Conservation (phyloP, 2,113 vertebrate genomes). For the Candoia aspera region DNA sequence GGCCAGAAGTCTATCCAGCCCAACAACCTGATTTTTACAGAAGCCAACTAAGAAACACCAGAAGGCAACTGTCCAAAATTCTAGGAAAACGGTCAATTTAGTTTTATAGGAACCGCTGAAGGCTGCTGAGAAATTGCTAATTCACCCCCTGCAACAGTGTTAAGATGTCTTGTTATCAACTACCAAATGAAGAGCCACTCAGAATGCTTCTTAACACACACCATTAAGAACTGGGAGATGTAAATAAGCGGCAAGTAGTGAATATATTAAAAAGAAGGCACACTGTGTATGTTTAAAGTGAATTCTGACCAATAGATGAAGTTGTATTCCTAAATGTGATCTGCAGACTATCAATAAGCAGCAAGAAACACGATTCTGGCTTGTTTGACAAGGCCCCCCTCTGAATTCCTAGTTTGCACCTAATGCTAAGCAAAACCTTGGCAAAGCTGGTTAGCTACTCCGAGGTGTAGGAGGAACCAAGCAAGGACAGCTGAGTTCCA, state of each 20-base stretch:
- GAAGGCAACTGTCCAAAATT: constrained; percentile 1
- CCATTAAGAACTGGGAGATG: not conserved
- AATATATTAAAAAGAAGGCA: not conserved
- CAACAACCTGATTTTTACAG: not conserved
- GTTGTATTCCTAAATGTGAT: not conserved
- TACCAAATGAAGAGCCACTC: not conserved
- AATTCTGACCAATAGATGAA: not conserved
- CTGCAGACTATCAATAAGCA: not conserved
- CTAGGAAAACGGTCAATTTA: not conserved
- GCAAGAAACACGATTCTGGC: not conserved
- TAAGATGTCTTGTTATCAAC: not conserved
- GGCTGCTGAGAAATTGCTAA: not conserved
- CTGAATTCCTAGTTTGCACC: not conserved
- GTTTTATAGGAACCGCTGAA: not conserved
- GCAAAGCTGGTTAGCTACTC: not conserved
- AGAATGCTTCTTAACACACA: not conserved
- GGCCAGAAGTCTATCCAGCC: not conserved
- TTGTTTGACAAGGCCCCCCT: not conserved
- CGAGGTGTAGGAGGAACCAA: not conserved
- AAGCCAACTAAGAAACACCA: not conserved
- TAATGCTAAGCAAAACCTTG: not conserved
- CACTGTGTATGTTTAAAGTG: not conserved
- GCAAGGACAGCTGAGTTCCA: not conserved
- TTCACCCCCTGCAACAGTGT: not conserved
- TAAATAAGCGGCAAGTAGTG: not conserved